phyloP scores from a whole-genome alignment of 1,140 invertebrate species.

The Gonioctena quinquepunctata region DNA sequence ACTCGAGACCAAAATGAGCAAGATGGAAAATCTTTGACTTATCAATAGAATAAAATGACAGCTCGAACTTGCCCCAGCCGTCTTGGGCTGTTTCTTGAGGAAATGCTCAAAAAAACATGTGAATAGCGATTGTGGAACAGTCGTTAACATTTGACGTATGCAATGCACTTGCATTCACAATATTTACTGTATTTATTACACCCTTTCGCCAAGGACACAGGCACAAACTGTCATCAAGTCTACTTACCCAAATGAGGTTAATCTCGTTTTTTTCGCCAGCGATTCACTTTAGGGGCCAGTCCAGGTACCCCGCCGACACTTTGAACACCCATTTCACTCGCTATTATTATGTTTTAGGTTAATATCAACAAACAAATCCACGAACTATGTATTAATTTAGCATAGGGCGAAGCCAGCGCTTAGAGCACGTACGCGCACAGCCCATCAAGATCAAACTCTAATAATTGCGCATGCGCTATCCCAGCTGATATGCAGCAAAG shows the following conservation, averaged over 20 bases:
- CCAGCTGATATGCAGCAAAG: conserved; percentile 21
- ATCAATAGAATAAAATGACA: conserved; percentile 6
- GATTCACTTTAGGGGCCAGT: conserved; percentile 21
- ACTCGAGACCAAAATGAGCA: conserved; percentile 1
- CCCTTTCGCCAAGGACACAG: conserved; percentile 47
- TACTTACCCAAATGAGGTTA: conserved; percentile 49
- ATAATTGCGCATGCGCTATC: conserved; percentile 22
- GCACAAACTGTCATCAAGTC: conserved; percentile 41
- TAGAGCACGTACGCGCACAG: conserved; percentile 42
- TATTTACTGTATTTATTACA: conserved; percentile 28
- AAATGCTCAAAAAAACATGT: not conserved
- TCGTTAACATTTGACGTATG: conserved; percentile 1
- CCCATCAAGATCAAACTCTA: conserved; percentile 7
- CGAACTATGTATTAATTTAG: conserved; percentile 45
- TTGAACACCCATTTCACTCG: conserved; percentile 32
- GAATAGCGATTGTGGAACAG: not conserved
- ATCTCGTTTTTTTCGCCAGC: conserved; percentile 30
- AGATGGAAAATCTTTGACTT: conserved; percentile 13
- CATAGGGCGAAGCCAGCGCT: conserved; percentile 43
- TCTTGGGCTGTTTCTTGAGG: not conserved
- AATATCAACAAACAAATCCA: conserved; percentile 49
- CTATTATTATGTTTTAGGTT: conserved; percentile 41
- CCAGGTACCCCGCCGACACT: conserved; percentile 22
- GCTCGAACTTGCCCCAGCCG: not conserved
- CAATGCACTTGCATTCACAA: not conserved